Base-by-base conservation (phyloP, 2,888 invertebrate genomes). In the Sympetrum striolatum region DNA sequence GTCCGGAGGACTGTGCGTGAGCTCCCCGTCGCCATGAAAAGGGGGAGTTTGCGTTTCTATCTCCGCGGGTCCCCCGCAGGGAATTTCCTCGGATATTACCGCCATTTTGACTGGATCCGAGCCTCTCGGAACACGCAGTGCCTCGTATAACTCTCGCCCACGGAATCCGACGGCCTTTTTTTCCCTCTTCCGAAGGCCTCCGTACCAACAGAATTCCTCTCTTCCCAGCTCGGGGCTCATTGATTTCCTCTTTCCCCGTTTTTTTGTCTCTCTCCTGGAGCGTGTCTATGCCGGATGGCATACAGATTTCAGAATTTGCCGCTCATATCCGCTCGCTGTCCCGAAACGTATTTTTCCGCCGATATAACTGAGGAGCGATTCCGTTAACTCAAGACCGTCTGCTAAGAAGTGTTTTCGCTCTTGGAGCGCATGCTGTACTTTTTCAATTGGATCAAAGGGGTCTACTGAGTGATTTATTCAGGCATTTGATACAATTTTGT, bases 51-150 rank as follows among this genome's bases (percentile, higher is more conserved):
- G 86, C 60, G 37, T 60, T 60, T n/a, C 64, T 14, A 5, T 35
- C 60, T 86, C 86, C 12, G 15, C 6, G 82, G 58, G 60, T 53
- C n/a, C 86, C 60, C 86, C 22, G 60, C 22, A n/a, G 60, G 58
- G 37, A 37, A 86, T 58, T 86, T 86, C 58, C 60, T 60, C 86
- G 35, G 60, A 64, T 86, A 86, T 86, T 64, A 60, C 86, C 86
- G 60, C 37, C 35, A 37, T 37, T 86, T 64, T 22, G 86, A 86
- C 58, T 86, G 64, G 60, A 82, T 58, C 58, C 82, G 48, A 86
- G 39, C 22, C n/a, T 35, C 39, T 4, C 35, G 37, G 60, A 31
- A 73, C 35, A 86, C 86, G 18, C 86, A 25, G 37, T 60, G 60
- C 64, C 39, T 64, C 86, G 60, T 64, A 37, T 60, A 31, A 86